Evolutionary conservation across 2,113 vertebrate species (phyloP).

Genomic region (Otus sunia): DNA sequence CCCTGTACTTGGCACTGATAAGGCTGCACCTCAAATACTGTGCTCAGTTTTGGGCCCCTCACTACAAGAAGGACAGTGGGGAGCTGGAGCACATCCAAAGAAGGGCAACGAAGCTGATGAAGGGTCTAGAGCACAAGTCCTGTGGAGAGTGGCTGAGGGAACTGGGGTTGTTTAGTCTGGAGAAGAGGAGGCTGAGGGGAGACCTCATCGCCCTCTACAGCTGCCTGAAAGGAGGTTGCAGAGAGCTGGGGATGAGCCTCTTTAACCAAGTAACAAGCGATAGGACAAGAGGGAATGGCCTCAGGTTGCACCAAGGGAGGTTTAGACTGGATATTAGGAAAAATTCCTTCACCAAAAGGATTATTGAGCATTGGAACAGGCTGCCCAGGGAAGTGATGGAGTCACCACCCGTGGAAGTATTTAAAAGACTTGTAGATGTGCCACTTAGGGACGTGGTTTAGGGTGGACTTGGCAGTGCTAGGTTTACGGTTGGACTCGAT

Average conservation of each 20-base stretch:
- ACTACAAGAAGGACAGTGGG: background rate
- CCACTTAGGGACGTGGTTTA: background rate
- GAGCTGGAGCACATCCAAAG: background rate
- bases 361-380: background rate
- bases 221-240: background rate
- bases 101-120: background rate
- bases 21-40: rapidly evolving
- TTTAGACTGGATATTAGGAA: background rate
- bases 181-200: background rate
- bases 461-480: background rate
- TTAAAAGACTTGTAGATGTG: background rate
- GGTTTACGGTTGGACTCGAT: background rate
- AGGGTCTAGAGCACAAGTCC: background rate
- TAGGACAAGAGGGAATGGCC: background rate
- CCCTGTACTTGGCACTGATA: rapidly evolving
- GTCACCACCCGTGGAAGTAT: background rate
- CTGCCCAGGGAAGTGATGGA: background rate
- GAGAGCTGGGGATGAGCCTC: no score
- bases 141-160: background rate
- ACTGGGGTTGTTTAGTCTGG: background rate
- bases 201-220: rapidly evolving
- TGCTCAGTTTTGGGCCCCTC: background rate
- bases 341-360: background rate
- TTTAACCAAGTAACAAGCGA: no score
- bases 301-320: rapidly evolving